Evolutionary conservation across 1,140 invertebrate species (phyloP).

Genomic region (Drosophila persimilis): DNA sequence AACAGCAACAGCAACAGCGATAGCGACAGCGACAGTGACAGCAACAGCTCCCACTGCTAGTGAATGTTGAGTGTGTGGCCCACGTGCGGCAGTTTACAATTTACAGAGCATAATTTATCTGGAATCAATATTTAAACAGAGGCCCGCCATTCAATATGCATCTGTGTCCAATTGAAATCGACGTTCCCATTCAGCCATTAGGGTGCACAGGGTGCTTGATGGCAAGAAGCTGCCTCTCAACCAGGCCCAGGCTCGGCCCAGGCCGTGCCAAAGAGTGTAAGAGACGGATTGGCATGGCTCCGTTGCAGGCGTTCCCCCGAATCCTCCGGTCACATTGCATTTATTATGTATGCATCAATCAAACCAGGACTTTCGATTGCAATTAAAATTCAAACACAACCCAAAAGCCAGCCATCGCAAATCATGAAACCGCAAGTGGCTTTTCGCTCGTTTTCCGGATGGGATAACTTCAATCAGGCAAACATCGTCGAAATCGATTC

Average conservation of each 20-base stretch:
- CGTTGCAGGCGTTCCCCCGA: background rate
- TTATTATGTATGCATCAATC: constrained; percentile 38
- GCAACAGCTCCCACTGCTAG: background rate
- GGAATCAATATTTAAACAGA: constrained; percentile 55
- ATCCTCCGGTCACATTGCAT: constrained; percentile 21
- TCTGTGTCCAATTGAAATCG: constrained; percentile 31
- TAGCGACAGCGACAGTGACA: constrained; percentile 17
- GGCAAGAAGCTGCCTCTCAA: constrained; percentile 34
- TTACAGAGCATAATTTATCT: constrained; percentile 54
- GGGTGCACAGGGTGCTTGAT: constrained; percentile 17
- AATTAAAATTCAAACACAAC: constrained; percentile 47
- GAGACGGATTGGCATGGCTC: background rate
- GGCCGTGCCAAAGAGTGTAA: constrained; percentile 10
- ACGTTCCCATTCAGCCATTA: constrained; percentile 8
- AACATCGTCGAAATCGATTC: constrained; percentile 47
- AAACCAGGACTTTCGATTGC: constrained; percentile 31
- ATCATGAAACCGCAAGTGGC: constrained; percentile 35
- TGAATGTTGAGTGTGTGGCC: constrained; percentile 2
- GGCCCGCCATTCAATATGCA: constrained; percentile 45
- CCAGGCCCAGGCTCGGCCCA: constrained; percentile 6
- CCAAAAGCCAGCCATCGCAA: constrained; percentile 10
- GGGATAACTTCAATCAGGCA: constrained; percentile 58
- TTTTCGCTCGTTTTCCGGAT: constrained; percentile 42
- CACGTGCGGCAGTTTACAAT: constrained; percentile 46
- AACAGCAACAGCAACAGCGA: constrained; percentile 49